These are phyloP conservation scores for Psephotus haematonotus DNA, from an alignment of 2,113 vertebrate species.

Conservation along the genomic window DNA sequence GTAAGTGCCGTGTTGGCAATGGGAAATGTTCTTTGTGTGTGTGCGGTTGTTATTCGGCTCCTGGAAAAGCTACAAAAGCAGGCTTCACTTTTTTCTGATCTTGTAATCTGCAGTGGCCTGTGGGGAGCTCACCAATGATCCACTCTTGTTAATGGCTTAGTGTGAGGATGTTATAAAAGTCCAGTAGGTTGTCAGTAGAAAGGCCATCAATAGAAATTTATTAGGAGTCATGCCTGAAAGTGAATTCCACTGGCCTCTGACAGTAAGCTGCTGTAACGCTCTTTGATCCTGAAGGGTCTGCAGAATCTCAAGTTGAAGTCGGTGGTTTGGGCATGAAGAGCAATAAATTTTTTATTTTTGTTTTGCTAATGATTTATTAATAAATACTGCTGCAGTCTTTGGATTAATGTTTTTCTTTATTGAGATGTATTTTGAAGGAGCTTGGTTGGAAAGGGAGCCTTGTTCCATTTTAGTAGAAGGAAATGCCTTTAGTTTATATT, in stretches of 20 bases:
- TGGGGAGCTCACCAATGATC: background rate
- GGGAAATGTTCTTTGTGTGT: background rate
- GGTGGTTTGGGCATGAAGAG: background rate
- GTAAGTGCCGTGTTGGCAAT: background rate
- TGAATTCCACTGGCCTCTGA: background rate
- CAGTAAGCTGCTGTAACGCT: background rate
- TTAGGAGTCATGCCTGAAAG: background rate
- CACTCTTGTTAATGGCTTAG: constrained; percentile 3
- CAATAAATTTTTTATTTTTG: background rate
- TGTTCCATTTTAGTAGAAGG: background rate
- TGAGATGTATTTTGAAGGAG: background rate
- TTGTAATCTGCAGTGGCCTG: background rate
- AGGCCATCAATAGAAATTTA: constrained; percentile 20
- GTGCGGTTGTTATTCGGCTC: background rate
- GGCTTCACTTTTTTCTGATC: background rate
- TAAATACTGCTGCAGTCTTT: background rate
- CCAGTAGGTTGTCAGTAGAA: constrained; percentile 17
- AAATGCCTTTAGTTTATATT: background rate
- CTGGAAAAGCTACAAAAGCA: background rate
- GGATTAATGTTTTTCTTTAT: background rate
- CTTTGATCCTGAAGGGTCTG: constrained; percentile 38
- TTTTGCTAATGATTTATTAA: background rate
- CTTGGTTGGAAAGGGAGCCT: background rate
- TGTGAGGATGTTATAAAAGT: constrained; percentile 5
- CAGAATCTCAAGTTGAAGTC: background rate